These are phyloP conservation scores for Cotesia glomerata DNA, from an alignment of 1,140 invertebrate genomes.

Conservation along the genomic window DNA sequence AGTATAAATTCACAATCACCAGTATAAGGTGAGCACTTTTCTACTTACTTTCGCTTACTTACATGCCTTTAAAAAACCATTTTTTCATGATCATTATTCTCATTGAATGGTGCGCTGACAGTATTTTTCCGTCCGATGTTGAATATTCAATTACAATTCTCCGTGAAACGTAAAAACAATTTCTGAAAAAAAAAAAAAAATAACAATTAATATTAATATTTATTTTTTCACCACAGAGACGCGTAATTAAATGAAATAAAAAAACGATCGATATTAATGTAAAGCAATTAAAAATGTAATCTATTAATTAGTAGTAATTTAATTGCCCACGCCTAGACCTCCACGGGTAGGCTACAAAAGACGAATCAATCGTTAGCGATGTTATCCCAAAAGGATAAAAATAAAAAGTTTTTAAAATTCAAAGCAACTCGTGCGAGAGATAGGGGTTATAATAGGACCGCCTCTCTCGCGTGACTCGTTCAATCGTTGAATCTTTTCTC, in stretches of 20 bases:
- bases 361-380: conserved; percentile 23
- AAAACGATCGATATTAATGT: background rate
- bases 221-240: no score
- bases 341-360: conserved; percentile 16
- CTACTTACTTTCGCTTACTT: background rate
- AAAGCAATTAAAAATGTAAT: background rate
- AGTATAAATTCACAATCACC: conserved; percentile 24
- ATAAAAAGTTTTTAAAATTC: conserved; percentile 4
- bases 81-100: background rate
- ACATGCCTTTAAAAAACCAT: background rate
- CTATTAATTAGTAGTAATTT: background rate
- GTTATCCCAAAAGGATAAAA: conserved; percentile 15
- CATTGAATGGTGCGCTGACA: background rate
- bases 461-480: conserved; percentile 28
- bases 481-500: conserved; percentile 24
- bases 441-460: conserved; percentile 26
- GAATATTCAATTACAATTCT: no score
- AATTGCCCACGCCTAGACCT: background rate
- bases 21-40: conserved; percentile 15
- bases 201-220: no score
- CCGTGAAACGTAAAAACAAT: no score
- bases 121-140: no score
- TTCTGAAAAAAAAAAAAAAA: no score
- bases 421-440: conserved; percentile 28
- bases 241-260: background rate